Evolutionary conservation across 2,113 vertebrate species (phyloP).

Genomic region (Spea bombifrons): DNA sequence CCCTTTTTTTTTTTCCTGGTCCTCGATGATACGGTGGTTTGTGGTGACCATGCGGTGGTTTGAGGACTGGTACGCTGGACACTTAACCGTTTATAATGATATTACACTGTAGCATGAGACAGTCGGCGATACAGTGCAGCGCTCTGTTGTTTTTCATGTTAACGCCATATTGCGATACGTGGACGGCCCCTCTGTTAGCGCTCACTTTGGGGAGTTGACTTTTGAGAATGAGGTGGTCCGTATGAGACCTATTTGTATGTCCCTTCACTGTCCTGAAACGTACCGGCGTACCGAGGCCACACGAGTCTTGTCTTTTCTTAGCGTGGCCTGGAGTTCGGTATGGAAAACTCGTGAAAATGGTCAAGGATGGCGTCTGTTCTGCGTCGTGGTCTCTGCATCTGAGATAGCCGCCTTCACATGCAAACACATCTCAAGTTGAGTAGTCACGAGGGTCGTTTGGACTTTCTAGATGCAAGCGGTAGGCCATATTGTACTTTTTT

Average conservation of each 20-base stretch:
- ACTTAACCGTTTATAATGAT: no score
- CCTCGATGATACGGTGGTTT: not conserved
- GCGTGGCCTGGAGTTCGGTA: conserved; percentile 29
- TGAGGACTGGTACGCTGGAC: no score
- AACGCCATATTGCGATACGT: not conserved
- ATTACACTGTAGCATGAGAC: not conserved
- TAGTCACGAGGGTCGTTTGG: not conserved
- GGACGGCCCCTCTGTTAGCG: not conserved
- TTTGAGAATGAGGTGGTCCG: conserved; percentile 26
- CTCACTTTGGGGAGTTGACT: not conserved
- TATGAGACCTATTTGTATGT: not conserved
- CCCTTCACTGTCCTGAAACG: conserved; percentile 36
- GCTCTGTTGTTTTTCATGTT: not conserved
- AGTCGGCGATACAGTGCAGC: not conserved
- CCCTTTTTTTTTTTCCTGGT: not conserved
- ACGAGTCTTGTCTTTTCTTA: conserved; percentile 17
- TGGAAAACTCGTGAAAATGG: conserved; percentile 22
- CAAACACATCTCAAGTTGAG: not conserved
- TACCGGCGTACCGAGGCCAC: not conserved
- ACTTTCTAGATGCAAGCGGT: not conserved
- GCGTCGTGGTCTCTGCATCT: not conserved
- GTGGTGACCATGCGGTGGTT: not conserved
- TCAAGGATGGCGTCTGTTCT: conserved; percentile 28
- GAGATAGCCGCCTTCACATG: not conserved
- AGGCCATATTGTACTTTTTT: not conserved